A percentile compares a stretch with the other conserved stretches of the same genome.
Evolutionary conservation across 2,113 vertebrate species (phyloP).

Genomic region (Mus spicilegus): DNA sequence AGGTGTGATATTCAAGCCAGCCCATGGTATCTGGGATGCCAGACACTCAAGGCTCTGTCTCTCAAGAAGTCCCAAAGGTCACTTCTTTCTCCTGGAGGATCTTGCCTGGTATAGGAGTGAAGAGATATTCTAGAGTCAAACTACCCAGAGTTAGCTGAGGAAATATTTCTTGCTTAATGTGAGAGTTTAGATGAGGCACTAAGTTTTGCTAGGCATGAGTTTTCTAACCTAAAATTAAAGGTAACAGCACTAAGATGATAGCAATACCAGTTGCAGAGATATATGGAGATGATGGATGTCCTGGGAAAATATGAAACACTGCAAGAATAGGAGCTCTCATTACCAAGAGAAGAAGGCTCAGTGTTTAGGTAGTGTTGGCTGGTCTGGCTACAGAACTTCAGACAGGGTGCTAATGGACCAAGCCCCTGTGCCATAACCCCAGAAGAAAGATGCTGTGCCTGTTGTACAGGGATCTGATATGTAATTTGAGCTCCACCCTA

Average conservation of each 20-base stretch:
- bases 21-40: background rate
- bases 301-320: background rate
- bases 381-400: background rate
- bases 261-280: background rate
- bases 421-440: background rate
- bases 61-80: background rate
- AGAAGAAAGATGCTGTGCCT: background rate
- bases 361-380: background rate
- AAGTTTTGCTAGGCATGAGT: background rate
- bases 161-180: background rate
- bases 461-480: background rate
- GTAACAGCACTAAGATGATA: background rate
- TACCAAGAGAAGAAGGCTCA: background rate
- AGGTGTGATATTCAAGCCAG: background rate
- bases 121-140: background rate
- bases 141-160: background rate
- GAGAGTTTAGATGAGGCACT: background rate
- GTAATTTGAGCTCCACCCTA: background rate
- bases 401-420: background rate
- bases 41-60: background rate
- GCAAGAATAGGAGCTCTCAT: background rate
- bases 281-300: background rate
- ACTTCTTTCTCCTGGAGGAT: background rate
- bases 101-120: background rate
- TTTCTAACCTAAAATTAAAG: constrained; percentile 6